A percentile compares a stretch with the other conserved stretches of the same genome.
phyloP scores from a whole-genome alignment of 2,113 vertebrate genomes.

The Cephalopterus ornatus region DNA sequence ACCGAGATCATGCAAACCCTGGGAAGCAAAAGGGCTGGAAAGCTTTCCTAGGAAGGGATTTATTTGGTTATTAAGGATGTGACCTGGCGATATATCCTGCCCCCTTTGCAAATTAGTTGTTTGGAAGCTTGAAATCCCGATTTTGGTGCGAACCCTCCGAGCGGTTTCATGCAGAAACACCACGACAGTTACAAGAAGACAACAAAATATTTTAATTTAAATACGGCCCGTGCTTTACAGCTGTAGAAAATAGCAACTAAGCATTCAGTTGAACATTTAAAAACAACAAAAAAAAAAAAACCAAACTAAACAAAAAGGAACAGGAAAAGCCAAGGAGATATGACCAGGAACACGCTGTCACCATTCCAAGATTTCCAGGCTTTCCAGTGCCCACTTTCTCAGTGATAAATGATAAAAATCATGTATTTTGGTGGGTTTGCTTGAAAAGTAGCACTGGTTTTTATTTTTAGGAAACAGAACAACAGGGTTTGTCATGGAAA shows the following conservation, averaged over 20 bases:
- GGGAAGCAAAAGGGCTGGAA: neutral
- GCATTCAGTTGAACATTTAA: constrained; percentile 3
- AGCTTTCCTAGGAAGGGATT: neutral
- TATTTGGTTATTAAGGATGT: neutral
- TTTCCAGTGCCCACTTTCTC: neutral
- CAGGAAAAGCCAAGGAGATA: neutral
- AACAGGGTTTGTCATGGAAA: neutral
- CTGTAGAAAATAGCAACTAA: constrained; percentile 54
- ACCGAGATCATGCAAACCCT: neutral
- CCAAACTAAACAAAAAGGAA: neutral
- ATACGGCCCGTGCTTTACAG: constrained; percentile 51
- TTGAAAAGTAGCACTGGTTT: neutral
- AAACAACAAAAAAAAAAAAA: neutral
- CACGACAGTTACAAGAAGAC: constrained; percentile 32
- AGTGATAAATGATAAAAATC: neutral
- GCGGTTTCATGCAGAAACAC: neutral
- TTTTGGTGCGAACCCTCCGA: neutral
- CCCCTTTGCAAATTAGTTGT: neutral
- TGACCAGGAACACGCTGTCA: neutral
- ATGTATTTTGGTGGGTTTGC: neutral
- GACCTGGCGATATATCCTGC: neutral
- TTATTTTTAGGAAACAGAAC: neutral
- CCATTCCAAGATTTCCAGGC: neutral
- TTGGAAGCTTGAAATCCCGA: neutral
- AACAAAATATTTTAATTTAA: constrained; percentile 66